phyloP scores from a whole-genome alignment of 2,113 vertebrate species.

The Spermophilus dauricus region DNA sequence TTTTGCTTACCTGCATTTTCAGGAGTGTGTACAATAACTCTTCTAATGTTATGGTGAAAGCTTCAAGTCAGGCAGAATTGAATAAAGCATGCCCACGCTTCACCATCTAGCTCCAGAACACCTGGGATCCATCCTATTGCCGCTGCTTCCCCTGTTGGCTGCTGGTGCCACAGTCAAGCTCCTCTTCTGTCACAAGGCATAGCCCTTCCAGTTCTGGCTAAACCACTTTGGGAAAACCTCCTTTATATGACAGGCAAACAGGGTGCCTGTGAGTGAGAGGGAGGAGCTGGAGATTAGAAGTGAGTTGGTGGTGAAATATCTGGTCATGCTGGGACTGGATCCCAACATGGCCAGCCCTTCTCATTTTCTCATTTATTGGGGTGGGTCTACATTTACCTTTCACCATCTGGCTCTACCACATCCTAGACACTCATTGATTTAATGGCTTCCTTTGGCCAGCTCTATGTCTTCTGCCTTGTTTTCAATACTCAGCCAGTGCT shows the following conservation, averaged over 20 bases:
- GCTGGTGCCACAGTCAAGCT: not conserved
- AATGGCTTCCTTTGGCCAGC: not conserved
- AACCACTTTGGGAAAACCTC: constrained; percentile 58
- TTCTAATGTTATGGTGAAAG: not conserved
- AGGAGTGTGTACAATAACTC: not conserved
- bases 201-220: constrained; percentile 61
- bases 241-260: constrained; percentile 63
- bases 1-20: not conserved
- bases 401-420: not conserved
- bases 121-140: not conserved
- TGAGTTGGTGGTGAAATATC: constrained; percentile 39
- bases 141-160: not conserved
- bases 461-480: not conserved
- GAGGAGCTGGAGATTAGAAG: constrained; percentile 48
- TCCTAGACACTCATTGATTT: not conserved
- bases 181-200: not conserved
- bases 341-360: not conserved
- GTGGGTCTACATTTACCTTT: not conserved
- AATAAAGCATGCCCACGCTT: constrained; percentile 11
- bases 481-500: not conserved
- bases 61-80: not conserved
- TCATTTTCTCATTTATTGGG: constrained; percentile 14
- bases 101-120: not conserved
- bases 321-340: constrained; percentile 34
- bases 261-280: constrained; percentile 63